Evolutionary conservation across 1,140 invertebrate species (phyloP).

Genomic region (Lepidostoma basale): DNA sequence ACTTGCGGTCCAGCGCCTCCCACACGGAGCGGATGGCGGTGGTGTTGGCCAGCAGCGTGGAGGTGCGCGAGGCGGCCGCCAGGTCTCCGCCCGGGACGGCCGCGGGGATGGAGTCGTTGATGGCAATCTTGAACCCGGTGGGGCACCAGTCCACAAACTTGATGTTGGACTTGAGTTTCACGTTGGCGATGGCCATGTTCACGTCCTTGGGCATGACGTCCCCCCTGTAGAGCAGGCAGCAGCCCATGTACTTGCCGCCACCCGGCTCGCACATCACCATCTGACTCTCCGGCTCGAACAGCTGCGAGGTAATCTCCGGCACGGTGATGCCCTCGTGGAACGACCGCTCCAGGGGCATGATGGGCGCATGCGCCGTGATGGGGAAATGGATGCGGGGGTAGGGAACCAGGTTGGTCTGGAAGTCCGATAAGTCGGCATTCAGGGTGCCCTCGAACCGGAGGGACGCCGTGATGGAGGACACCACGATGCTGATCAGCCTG

Average conservation of each 20-base stretch:
- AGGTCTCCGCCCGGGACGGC: conserved; percentile 83
- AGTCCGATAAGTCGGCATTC: conserved; percentile 89
- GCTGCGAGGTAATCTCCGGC: conserved; percentile 85
- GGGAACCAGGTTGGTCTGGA: conserved; percentile 87
- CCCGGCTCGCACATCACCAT: conserved; percentile 91
- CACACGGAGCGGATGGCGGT: conserved; percentile 81
- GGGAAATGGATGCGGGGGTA: conserved; percentile 86
- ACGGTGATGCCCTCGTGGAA: conserved; percentile 83
- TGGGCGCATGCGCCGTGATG: conserved; percentile 82
- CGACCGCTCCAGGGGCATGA: conserved; percentile 84
- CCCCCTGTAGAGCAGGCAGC: conserved; percentile 80
- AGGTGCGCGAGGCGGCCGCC: conserved; percentile 73
- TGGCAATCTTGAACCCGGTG: conserved; percentile 84
- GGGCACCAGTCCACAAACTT: conserved; percentile 93
- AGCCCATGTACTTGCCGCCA: conserved; percentile 90
- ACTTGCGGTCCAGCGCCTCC: conserved; percentile 80
- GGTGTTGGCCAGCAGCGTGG: conserved; percentile 81
- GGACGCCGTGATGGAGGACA: conserved; percentile 87
- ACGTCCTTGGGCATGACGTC: conserved; percentile 82
- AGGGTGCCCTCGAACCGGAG: conserved; percentile 87
- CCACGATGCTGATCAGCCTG: conserved; percentile 82
- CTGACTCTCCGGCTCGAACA: conserved; percentile 88
- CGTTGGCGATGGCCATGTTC: conserved; percentile 82
- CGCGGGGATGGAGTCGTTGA: conserved; percentile 81
- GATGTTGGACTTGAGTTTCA: conserved; percentile 83